Evolutionary conservation across 1,140 invertebrate species (phyloP).

Genomic region (Wasmannia auropunctata): DNA sequence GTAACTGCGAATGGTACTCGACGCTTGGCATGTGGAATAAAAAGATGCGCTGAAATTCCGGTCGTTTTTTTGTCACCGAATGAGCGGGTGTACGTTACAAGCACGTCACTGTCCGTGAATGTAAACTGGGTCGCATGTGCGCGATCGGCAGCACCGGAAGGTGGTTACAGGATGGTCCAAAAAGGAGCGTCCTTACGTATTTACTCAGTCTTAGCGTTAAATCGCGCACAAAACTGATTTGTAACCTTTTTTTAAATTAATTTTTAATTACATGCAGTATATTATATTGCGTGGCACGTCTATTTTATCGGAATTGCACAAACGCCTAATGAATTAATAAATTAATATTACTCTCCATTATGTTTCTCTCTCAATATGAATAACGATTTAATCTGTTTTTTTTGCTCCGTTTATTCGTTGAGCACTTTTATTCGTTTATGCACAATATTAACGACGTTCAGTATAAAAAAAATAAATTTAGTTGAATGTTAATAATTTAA

Average conservation of each 20-base stretch:
- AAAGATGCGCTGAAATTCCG: neutral
- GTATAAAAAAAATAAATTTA: neutral
- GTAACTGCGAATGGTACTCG: neutral
- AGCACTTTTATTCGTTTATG: too few relatives aligned
- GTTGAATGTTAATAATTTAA: neutral
- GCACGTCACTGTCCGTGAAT: neutral
- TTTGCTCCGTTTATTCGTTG: neutral
- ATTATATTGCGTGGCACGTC: neutral
- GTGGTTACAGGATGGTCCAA: neutral
- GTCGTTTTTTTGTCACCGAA: neutral
- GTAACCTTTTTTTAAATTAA: neutral
- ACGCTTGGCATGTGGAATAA: neutral
- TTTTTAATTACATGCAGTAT: neutral
- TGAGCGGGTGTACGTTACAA: neutral
- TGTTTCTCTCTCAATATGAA: neutral
- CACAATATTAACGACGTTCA: too few relatives aligned
- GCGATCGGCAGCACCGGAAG: slow-evolving; percentile 5
- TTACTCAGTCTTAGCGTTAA: neutral
- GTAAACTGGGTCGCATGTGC: slow-evolving; percentile 29
- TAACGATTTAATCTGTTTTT: neutral
- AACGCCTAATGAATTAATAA: neutral
- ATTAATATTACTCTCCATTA: neutral
- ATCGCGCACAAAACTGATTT: neutral
- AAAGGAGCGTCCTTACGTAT: neutral
- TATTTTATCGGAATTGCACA: neutral